Base-by-base conservation (phyloP, 1,140 invertebrate genomes). In the Apis florea region DNA sequence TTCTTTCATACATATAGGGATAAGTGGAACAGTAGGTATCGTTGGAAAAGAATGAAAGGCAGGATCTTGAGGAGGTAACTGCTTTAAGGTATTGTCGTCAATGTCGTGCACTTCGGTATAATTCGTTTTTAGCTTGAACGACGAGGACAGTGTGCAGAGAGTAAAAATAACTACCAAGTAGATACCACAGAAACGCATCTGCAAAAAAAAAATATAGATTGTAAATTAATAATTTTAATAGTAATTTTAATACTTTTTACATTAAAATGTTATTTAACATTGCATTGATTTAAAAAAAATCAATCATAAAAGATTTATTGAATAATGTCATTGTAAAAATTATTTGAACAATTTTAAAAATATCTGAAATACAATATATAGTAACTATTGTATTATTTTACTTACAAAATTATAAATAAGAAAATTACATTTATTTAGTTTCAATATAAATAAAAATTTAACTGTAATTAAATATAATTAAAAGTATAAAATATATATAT, bases 21-120 rank as follows among this genome's bases (percentile, higher is more conserved):
- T 15, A 1, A 81, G 21, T 3, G 82, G 84, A 3, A 63, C 72
- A 2, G 61, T 47, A 12, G 82, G 71, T 12, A 26, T 59, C 8
- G 76, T 85, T 56, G 77, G 77, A 19, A 85, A 84, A 12, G 72
- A 54, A n/a, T 85, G 53, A 47, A 63, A 49, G 15, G 84, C 84
- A 1, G 82, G 84, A 58, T 85, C 73, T 56, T 72, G 21, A 9
- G 84, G 82, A 17, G 82, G 68, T 54, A 77, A 2, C 2, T 67
- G 82, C 4, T 61, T 26, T 3, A 40, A 5, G 5, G 17, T 12
- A 3, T n/a, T 58, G 53, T 26, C n/a, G 15, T 68, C 31, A 9
- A 83, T 58, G 0, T 79, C 71, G 9, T 76, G 67, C 0, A 83
- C 84, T 13, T 71, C 59, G 12, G 75, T 47, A 21, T 70, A 83